A percentile compares a stretch with the other conserved stretches of the same genome.
Evolutionary conservation across 2,797 vertebrate genomes (phyloP).

Genomic region (Otus scops): DNA sequence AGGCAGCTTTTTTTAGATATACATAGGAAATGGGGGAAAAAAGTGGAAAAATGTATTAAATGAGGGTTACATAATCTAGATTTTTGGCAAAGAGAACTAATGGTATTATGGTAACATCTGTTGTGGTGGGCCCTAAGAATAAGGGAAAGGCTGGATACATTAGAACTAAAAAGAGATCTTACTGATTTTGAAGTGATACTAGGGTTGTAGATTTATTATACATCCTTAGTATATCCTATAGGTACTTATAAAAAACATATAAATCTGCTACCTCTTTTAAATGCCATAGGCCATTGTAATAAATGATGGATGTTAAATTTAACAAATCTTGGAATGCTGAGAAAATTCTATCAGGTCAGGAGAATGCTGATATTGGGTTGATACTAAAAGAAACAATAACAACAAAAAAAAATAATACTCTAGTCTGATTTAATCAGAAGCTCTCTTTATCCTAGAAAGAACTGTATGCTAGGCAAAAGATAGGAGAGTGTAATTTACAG

Average conservation of each 20-base stretch:
- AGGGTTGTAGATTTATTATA: background rate
- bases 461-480: background rate
- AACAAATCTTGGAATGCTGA: background rate
- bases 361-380: background rate
- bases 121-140: background rate
- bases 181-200: background rate
- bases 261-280: background rate
- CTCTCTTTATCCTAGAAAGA: background rate
- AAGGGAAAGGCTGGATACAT: background rate
- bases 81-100: background rate
- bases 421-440: background rate
- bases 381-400: background rate
- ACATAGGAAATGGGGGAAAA: accelerated
- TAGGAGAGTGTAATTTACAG: background rate
- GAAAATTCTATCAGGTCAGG: background rate
- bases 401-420: background rate
- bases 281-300: background rate
- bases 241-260: background rate
- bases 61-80: background rate
- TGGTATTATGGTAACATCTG: background rate
- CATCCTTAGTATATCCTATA: background rate
- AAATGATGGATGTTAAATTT: background rate
- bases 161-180: background rate
- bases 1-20: background rate
- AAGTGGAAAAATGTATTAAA: background rate